phyloP scores from a whole-genome alignment of 2,888 invertebrate species.

The Formica aserva region DNA sequence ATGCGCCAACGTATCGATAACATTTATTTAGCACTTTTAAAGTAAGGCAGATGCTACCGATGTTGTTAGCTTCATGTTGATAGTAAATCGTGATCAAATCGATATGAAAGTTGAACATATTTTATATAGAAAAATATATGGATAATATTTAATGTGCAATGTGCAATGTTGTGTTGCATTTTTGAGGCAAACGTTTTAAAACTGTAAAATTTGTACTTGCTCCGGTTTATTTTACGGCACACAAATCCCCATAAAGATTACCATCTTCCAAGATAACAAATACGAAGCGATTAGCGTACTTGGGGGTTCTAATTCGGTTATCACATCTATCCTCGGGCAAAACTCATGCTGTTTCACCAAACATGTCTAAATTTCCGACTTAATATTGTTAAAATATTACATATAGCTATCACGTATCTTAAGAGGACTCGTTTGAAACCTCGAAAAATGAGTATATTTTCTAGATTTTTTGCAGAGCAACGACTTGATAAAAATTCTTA shows the following conservation, averaged over 20 bases:
- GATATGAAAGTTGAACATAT: background rate
- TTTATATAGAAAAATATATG: background rate
- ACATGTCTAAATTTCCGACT: background rate
- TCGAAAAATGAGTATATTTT: too few species aligned
- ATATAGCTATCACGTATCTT: background rate
- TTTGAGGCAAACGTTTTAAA: background rate
- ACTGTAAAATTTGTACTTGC: background rate
- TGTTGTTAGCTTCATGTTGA: background rate
- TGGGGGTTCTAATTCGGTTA: constrained; percentile 45
- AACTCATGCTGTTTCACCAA: background rate
- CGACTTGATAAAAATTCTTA: too few species aligned
- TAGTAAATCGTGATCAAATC: background rate
- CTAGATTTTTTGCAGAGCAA: too few species aligned
- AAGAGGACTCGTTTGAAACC: too few species aligned
- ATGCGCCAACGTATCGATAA: background rate
- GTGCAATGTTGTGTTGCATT: background rate
- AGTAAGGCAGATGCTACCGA: background rate
- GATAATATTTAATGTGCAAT: background rate
- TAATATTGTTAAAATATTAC: background rate
- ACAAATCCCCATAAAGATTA: constrained; percentile 17
- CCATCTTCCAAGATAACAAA: constrained; percentile 2
- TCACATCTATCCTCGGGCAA: constrained; percentile 16
- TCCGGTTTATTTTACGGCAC: background rate
- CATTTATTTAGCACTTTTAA: background rate
- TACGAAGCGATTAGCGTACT: constrained; percentile 15